These are phyloP conservation scores for Dromius quadrimaculatus DNA, from an alignment of 2,888 invertebrate genomes.

Conservation along the genomic window DNA sequence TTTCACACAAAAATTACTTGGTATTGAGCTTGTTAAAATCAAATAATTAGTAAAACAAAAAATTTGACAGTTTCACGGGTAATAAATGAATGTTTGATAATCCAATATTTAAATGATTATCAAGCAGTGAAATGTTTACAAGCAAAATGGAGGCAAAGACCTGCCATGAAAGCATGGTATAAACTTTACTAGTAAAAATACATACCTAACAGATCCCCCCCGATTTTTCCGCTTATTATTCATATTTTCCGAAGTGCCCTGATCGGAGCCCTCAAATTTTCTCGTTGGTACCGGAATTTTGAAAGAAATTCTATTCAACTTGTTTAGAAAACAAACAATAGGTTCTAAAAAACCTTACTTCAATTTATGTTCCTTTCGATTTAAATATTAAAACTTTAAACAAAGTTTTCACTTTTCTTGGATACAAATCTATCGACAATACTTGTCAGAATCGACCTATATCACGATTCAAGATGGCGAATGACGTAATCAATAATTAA, in stretches of 20 bases:
- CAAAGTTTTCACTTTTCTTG: slow-evolving; percentile 38
- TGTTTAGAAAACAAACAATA: slow-evolving; percentile 54
- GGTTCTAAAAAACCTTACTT: slow-evolving; percentile 60
- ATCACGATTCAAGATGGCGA: slow-evolving; percentile 66
- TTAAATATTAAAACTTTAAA: slow-evolving; percentile 31
- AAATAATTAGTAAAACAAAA: no score
- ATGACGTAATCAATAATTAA: slow-evolving; percentile 65
- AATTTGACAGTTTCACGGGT: background rate
- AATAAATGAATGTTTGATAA: slow-evolving; percentile 18
- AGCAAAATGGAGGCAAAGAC: slow-evolving; percentile 12
- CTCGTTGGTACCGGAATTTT: slow-evolving; percentile 90
- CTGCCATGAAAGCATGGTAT: slow-evolving; percentile 50
- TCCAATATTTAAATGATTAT: no score
- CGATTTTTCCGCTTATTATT: slow-evolving; percentile 89
- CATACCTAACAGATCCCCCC: slow-evolving; percentile 81
- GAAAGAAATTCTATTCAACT: slow-evolving; percentile 63
- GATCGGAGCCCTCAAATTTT: slow-evolving; percentile 84
- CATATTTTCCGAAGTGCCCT: slow-evolving; percentile 77
- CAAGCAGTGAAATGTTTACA: slow-evolving; percentile 41
- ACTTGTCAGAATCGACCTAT: slow-evolving; percentile 50
- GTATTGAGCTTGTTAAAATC: no score
- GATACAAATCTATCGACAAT: slow-evolving; percentile 43
- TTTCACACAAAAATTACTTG: no score
- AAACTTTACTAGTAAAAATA: slow-evolving; percentile 49
- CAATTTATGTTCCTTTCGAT: slow-evolving; percentile 44